Evolutionary conservation across 2,113 vertebrate genomes (phyloP), one percentile per base, ranked within the genome.

Genomic region (Ceyx cyanopectus): DNA sequence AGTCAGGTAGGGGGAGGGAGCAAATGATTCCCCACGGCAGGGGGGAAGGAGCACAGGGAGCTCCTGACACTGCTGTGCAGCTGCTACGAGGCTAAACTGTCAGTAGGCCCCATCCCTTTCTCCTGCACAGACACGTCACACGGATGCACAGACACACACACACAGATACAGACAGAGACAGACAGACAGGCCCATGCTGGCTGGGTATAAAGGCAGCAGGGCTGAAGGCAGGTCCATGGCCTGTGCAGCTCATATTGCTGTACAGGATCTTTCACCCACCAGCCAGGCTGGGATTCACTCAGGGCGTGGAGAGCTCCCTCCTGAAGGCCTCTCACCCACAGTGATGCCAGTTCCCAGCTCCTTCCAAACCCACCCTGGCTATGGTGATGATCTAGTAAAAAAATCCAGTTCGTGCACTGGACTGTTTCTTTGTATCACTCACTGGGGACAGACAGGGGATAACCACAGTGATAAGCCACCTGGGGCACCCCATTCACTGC

Each of bases 351-450:
- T 1, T 80, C 62, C 60, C 3, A 4, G 30, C 74, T 74, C 32
- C 61, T 58, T 77, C 80, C 50, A 66, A 67, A 83, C 51, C 61
- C 66, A 22, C 13, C 46, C 32, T 2, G 3, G 29, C 50, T 41
- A 21, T 0, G 0, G 41, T 2, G 27, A n/a, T 3, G 23, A 46
- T 14, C 21, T 48, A 53, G 21, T 29, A 30, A 40, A 24, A 45
- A 69, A 63, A 73, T 27, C 30, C 4, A 0, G 54, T 34, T 61
- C 56, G 19, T 51, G 43, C 46, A 60, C 40, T 7, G 7, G 53
- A 70, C 74, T 14, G 0, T 51, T 77, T 60, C 63, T 24, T 51
- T 78, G 48, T 69, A 86, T 43, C 77, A 14, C 61, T 80, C 1
- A 0, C 24, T 48, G 1, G 1, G 74, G 58, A 78, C 57, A 84